phyloP scores from a whole-genome alignment of 1,140 invertebrate species.

The Lordiphosa clarofinis region DNA sequence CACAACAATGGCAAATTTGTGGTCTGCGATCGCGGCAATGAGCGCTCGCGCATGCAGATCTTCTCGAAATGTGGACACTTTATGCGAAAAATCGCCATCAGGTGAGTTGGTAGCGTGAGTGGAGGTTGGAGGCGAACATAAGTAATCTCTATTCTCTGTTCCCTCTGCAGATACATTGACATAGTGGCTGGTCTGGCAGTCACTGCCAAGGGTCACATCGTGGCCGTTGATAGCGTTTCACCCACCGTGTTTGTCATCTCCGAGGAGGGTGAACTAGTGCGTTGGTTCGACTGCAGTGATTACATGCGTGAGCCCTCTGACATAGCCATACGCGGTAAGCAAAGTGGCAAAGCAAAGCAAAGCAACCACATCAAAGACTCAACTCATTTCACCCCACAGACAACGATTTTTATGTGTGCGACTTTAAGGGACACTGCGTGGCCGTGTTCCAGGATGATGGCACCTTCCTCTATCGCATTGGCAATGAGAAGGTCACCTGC shows the following conservation, averaged over 20 bases:
- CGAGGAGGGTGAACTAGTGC: slow-evolving; percentile 92
- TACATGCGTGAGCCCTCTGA: slow-evolving; percentile 98
- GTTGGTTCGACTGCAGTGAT: slow-evolving; percentile 98
- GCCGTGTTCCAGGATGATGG: slow-evolving; percentile 97
- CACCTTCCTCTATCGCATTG: slow-evolving; percentile 93
- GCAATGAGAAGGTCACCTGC: slow-evolving; percentile 96
- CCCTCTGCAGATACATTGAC: slow-evolving; percentile 89
- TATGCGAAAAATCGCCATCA: slow-evolving; percentile 94
- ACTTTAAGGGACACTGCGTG: slow-evolving; percentile 98
- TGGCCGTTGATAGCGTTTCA: slow-evolving; percentile 97
- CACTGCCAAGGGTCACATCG: slow-evolving; percentile 93
- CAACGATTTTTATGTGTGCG: slow-evolving; percentile 97
- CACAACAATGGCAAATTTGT: slow-evolving; percentile 93
- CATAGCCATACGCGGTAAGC: slow-evolving; percentile 94
- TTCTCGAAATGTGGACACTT: slow-evolving; percentile 93
- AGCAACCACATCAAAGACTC: too few relatives aligned
- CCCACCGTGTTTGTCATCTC: slow-evolving; percentile 97
- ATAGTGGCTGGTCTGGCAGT: slow-evolving; percentile 98
- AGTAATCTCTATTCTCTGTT: not conserved
- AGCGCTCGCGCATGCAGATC: slow-evolving; percentile 97
- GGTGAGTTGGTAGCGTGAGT: slow-evolving; percentile 29
- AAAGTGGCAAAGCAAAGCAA: too few relatives aligned
- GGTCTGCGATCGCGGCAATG: slow-evolving; percentile 97
- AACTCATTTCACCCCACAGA: slow-evolving; percentile 82
- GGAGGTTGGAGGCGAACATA: too few relatives aligned